Evolutionary conservation across 1,140 invertebrate genomes (phyloP).

Genomic region (Phocides pigmalion): DNA sequence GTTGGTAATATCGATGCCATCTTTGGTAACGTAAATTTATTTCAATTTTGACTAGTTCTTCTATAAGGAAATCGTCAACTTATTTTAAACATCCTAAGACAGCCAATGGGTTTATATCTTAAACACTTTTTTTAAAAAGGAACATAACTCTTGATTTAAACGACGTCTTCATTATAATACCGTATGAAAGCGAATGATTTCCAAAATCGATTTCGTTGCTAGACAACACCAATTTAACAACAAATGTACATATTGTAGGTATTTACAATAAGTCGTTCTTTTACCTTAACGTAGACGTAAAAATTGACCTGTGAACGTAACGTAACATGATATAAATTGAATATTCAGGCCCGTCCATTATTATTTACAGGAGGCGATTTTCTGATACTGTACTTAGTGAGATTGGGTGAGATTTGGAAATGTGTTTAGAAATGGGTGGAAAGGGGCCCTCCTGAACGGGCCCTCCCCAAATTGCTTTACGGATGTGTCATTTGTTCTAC

Average conservation of each 20-base stretch:
- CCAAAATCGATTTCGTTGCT: slow-evolving; percentile 66
- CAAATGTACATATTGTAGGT: background rate
- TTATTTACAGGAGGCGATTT: too few species aligned
- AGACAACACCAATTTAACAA: slow-evolving; percentile 59
- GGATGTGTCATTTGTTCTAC: too few species aligned
- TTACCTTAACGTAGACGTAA: too few species aligned
- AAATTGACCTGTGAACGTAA: too few species aligned
- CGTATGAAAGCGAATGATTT: background rate
- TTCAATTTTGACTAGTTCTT: background rate
- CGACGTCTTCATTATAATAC: background rate
- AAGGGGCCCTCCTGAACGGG: too few species aligned
- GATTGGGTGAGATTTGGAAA: too few species aligned
- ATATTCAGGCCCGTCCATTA: too few species aligned
- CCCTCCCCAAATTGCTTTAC: too few species aligned
- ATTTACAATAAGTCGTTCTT: background rate
- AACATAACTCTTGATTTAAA: background rate
- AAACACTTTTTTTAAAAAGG: background rate
- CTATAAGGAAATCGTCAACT: background rate
- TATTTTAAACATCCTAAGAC: background rate
- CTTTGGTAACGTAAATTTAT: slow-evolving; percentile 18
- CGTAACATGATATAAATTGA: too few species aligned
- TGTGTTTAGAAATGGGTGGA: too few species aligned
- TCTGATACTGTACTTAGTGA: too few species aligned
- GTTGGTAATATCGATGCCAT: slow-evolving; percentile 70
- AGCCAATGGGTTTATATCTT: too few species aligned